Percentiles rank a stretch among this genome's conserved stretches.
These are phyloP conservation scores for Argyresthia albistria DNA, from an alignment of 2,888 invertebrate species.

Conservation along the genomic window DNA sequence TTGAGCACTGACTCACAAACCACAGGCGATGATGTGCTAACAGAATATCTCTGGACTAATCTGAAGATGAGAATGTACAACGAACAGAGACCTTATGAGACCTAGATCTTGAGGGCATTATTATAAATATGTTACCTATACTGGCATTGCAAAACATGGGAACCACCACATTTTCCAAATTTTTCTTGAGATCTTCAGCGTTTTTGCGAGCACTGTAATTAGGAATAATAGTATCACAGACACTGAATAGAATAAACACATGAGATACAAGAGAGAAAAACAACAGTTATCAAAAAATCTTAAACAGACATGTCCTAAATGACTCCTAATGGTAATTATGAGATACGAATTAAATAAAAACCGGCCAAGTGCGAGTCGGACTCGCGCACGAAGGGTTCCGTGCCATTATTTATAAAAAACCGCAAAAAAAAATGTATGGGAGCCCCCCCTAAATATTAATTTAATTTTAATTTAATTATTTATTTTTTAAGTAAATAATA, in stretches of 20 bases:
- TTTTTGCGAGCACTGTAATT: conserved; percentile 94
- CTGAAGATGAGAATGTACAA: conserved; percentile 53
- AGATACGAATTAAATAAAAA: no score
- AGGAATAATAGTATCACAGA: conserved; percentile 71
- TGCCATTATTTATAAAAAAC: no score
- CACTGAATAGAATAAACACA: conserved; percentile 36
- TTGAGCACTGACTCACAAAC: conserved; percentile 31
- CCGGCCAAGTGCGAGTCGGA: no score
- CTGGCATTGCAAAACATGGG: conserved; percentile 98
- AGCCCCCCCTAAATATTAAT: no score
- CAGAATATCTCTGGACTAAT: conserved; percentile 40
- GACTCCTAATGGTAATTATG: no score
- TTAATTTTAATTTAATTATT: no score
- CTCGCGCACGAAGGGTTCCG: no score
- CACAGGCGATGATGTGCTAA: conserved; percentile 43
- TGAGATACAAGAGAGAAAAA: not conserved
- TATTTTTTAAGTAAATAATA: no score
- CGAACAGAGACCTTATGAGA: conserved; percentile 31
- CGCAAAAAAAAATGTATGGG: no score
- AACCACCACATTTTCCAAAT: conserved; percentile 95
- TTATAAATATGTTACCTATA: conserved; percentile 77
- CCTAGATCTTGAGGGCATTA: conserved; percentile 68
- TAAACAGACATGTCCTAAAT: not conserved
- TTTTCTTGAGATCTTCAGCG: conserved; percentile 92
- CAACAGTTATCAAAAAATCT: not conserved